Base-by-base conservation (phyloP, 2,113 vertebrate genomes). In the Mobula hypostoma region DNA sequence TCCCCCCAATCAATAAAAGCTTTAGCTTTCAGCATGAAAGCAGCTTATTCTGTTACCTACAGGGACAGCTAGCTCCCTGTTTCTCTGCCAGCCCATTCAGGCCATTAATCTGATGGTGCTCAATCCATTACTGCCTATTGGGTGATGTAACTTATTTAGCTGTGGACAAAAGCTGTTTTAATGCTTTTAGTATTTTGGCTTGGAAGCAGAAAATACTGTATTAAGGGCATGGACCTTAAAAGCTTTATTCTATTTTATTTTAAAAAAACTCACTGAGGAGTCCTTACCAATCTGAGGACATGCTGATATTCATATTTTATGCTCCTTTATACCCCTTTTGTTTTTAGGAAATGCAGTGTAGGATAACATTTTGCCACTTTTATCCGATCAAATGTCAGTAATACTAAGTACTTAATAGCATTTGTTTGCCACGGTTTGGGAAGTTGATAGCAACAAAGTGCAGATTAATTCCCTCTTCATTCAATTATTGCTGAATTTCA, bases 1-100 rank as follows among this genome's bases (percentile, higher is more conserved):
- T 94, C n/a, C 83, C 61, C 74, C 63, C 94, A 74, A 90, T 94
- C 94, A 91, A 94, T 70, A 74, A 79, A 90, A 92, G 94, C 94
- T 94, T 93, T 78, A 56, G 94, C 27, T 94, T 82, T 70, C 83
- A 78, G 94, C 24, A 29, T 21, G 74, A 58, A 82, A 83, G 92
- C 68, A 61, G 93, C 93, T 87, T 87, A 94, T 32, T 61, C 77
- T 77, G 94, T 94, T 79, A 48, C 74, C 72, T 78, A 74, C 74
- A 77, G 77, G 94, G 74, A 94, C 27, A 19, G 48, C 94, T 79
- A 19, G 29, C 94, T 79, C 72, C 32, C 14, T 79, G 83, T 72
- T 70, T 79, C 58, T 36, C 9, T 63, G 27, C 72, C 32, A 58
- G 40, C 21, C 48, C 74, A 78, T 94, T 94, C 72, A 76, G 76